Percentiles rank a stretch among this genome's conserved stretches.
phyloP scores from a whole-genome alignment of 2,888 invertebrate genomes.

The Microctonus brassicae region DNA sequence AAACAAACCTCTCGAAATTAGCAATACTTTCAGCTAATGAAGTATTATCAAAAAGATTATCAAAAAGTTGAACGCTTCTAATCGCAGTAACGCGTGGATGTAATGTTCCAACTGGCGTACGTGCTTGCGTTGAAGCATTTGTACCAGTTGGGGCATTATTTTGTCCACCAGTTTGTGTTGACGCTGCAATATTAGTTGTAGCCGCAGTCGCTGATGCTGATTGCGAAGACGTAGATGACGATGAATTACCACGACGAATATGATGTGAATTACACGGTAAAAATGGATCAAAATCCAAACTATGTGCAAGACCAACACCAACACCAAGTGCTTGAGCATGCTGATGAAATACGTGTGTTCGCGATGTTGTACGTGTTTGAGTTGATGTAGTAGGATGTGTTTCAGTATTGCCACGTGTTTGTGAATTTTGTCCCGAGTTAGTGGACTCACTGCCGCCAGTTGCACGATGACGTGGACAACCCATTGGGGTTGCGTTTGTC shows the following conservation, averaged over 20 bases:
- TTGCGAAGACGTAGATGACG: neutral
- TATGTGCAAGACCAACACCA: slow-evolving; percentile 63
- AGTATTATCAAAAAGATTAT: neutral
- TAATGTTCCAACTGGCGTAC: slow-evolving; percentile 47
- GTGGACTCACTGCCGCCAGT: slow-evolving; percentile 51
- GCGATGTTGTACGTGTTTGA: slow-evolving; percentile 78
- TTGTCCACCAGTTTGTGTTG: slow-evolving; percentile 55
- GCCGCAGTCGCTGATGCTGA: slow-evolving; percentile 35
- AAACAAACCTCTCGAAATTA: neutral
- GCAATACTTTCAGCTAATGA: slow-evolving; percentile 2
- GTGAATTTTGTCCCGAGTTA: slow-evolving; percentile 64
- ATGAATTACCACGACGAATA: slow-evolving; percentile 66
- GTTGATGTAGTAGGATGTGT: slow-evolving; percentile 81
- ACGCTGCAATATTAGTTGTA: slow-evolving; percentile 46
- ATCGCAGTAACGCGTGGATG: slow-evolving; percentile 14
- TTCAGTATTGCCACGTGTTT: slow-evolving; percentile 74
- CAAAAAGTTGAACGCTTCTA: slow-evolving; percentile 13
- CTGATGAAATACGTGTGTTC: slow-evolving; percentile 78
- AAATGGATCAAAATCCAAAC: slow-evolving; percentile 75
- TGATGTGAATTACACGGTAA: slow-evolving; percentile 82
- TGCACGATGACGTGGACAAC: slow-evolving; percentile 41
- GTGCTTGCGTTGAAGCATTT: slow-evolving; percentile 52
- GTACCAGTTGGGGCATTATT: slow-evolving; percentile 70
- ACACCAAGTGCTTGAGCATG: slow-evolving; percentile 71
- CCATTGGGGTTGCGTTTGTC: slow-evolving; percentile 44